These are phyloP conservation scores for Eucidaris tribuloides DNA, from an alignment of 35 echinoderm and acorn worm genomes.

Conservation along the genomic window DNA sequence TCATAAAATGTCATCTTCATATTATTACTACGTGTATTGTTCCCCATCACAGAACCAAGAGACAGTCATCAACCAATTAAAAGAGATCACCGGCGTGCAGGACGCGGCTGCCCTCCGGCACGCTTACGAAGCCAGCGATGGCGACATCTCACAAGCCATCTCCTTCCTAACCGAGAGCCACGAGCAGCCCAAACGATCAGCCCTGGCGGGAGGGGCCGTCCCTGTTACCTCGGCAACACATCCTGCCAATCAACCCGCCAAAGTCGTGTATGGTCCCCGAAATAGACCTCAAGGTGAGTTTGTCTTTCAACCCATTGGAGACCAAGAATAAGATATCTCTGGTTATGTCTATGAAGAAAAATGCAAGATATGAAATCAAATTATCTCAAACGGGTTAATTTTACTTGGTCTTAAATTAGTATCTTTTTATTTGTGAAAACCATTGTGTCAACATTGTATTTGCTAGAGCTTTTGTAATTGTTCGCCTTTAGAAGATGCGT, in stretches of 20 bases:
- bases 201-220: not conserved
- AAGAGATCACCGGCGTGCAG: slow-evolving; percentile 90
- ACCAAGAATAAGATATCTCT: too few relatives aligned
- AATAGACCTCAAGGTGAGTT: slow-evolving; percentile 13
- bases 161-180: slow-evolving; percentile 57
- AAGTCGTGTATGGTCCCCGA: not conserved
- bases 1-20: not conserved
- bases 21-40: not conserved
- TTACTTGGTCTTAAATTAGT: too few relatives aligned
- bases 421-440: too few relatives aligned
- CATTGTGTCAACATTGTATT: too few relatives aligned
- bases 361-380: too few relatives aligned
- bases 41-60: slow-evolving; percentile 73
- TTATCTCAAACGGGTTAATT: too few relatives aligned
- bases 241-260: not conserved
- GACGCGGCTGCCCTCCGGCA: slow-evolving; percentile 57
- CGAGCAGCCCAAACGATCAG: not conserved
- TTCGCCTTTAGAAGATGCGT: too few relatives aligned
- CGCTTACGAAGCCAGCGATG: slow-evolving; percentile 82
- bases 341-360: too few relatives aligned
- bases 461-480: too few relatives aligned
- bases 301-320: too few relatives aligned
- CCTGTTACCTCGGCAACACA: not conserved
- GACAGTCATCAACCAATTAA: slow-evolving; percentile 85
- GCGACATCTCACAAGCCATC: slow-evolving; percentile 78